A percentile compares a stretch with the other conserved stretches of the same genome.
Conservation (phyloP, 2,113 vertebrate genomes). For the Fulmarus glacialis region DNA sequence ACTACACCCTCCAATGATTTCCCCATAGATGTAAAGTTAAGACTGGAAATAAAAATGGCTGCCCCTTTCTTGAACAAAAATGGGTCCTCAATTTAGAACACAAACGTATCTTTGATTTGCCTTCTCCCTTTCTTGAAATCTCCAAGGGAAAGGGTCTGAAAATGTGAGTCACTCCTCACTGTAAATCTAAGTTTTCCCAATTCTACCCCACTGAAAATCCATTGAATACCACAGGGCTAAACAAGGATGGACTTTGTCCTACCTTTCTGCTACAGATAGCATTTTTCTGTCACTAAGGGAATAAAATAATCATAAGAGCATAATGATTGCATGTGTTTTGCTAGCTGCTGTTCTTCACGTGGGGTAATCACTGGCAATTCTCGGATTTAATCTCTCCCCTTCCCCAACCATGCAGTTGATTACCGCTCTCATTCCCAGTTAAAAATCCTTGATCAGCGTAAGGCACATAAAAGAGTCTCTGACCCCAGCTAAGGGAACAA, state of each 20-base stretch:
- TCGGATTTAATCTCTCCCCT: conserved; percentile 52
- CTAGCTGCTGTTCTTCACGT: conserved; percentile 53
- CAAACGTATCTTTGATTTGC: background rate
- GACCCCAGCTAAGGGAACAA: conserved; percentile 59
- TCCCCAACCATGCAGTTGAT: conserved; percentile 51
- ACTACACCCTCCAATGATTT: background rate
- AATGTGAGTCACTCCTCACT: background rate
- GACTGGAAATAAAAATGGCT: background rate
- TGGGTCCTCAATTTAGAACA: background rate
- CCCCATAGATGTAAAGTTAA: background rate
- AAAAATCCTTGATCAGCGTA: conserved; percentile 62
- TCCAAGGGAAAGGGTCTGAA: background rate
- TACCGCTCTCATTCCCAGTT: conserved; percentile 43
- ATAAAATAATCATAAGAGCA: conserved; percentile 62
- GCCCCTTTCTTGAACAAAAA: background rate
- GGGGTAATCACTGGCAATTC: conserved; percentile 61
- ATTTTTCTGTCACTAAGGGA: conserved; percentile 45
- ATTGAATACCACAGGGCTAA: background rate
- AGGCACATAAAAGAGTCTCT: conserved; percentile 53
- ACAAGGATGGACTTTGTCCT: conserved; percentile 38
- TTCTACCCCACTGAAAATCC: background rate
- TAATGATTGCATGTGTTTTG: conserved; percentile 49
- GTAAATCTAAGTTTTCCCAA: background rate
- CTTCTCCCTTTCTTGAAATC: background rate
- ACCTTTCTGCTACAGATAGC: conserved; percentile 37